A percentile compares a stretch with the other conserved stretches of the same genome.
phyloP scores from a whole-genome alignment of 2,797 vertebrate species.

The Yasuhikotakia modesta region DNA sequence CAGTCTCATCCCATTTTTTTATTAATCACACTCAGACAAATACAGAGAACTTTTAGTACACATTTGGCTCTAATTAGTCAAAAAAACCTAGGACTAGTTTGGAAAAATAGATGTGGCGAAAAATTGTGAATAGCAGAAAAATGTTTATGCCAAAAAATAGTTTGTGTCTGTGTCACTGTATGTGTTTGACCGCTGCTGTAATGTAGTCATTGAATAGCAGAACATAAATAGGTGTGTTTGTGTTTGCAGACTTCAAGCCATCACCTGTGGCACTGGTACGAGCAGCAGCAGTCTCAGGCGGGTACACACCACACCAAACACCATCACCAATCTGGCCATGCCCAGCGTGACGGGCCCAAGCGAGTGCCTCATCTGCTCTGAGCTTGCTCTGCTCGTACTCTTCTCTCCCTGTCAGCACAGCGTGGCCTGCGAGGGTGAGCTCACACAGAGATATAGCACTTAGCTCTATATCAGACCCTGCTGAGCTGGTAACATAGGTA shows the following conservation, averaged over 20 bases:
- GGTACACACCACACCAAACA: slow-evolving; percentile 90
- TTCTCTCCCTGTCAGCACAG: slow-evolving; percentile 97
- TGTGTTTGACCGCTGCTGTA: background rate
- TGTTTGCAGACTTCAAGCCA: slow-evolving; percentile 77
- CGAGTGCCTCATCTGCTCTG: slow-evolving; percentile 97
- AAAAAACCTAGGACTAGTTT: too few relatives aligned
- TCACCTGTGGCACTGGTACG: slow-evolving; percentile 73
- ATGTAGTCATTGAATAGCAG: background rate
- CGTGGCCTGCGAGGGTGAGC: slow-evolving; percentile 92
- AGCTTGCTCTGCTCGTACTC: slow-evolving; percentile 89
- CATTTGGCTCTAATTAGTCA: too few relatives aligned
- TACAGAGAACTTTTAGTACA: too few relatives aligned
- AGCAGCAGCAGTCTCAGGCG: slow-evolving; percentile 81
- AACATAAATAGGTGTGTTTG: background rate
- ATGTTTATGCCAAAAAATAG: too few relatives aligned
- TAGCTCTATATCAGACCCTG: too few relatives aligned
- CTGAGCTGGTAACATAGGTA: too few relatives aligned
- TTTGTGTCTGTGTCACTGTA: too few relatives aligned
- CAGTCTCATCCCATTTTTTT: too few relatives aligned
- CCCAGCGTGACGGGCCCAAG: slow-evolving; percentile 78
- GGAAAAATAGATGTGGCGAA: too few relatives aligned
- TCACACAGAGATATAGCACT: background rate
- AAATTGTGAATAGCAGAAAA: too few relatives aligned
- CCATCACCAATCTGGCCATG: slow-evolving; percentile 91
- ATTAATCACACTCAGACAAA: too few relatives aligned